A percentile compares a stretch with the other conserved stretches of the same genome.
These are phyloP conservation scores for Cirrhinus mrigala DNA, from an alignment of 2,797 vertebrate genomes.

Conservation along the genomic window DNA sequence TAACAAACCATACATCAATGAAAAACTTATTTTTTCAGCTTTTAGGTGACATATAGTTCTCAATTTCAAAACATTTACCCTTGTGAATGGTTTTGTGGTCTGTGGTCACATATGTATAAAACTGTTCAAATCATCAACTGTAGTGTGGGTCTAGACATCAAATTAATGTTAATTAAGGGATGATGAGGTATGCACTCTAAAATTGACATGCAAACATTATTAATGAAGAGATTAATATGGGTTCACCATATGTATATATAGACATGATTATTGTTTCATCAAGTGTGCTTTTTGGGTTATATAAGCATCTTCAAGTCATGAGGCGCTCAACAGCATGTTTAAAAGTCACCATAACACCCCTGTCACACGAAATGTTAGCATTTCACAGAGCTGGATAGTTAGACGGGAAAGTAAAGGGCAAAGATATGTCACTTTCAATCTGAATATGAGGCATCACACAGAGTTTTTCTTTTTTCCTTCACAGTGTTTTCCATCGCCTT, in stretches of 20 bases:
- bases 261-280: slow-evolving; percentile 69
- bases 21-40: too few relatives aligned
- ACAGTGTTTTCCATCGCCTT: slow-evolving; percentile 55
- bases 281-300: slow-evolving; percentile 71
- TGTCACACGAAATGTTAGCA: slow-evolving; percentile 76
- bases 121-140: not conserved
- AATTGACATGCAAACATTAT: slow-evolving; percentile 49
- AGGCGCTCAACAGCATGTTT: slow-evolving; percentile 64
- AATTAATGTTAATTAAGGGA: slow-evolving; percentile 11
- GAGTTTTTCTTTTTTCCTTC: slow-evolving; percentile 58
- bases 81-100: too few relatives aligned
- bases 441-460: slow-evolving; percentile 73
- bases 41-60: too few relatives aligned
- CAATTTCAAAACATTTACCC: too few relatives aligned
- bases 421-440: slow-evolving; percentile 72
- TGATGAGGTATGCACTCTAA: slow-evolving; percentile 1
- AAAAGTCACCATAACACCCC: slow-evolving; percentile 76
- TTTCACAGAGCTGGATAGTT: slow-evolving; percentile 73
- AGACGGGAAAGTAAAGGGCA: slow-evolving; percentile 73
- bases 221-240: slow-evolving; percentile 74
- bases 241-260: slow-evolving; percentile 64
- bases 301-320: slow-evolving; percentile 59
- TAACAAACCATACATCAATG: too few relatives aligned
- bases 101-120: too few relatives aligned
- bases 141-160: slow-evolving; percentile 13